These are phyloP conservation scores for Xylophagus ater DNA, from an alignment of 2,888 invertebrate species.

Conservation along the genomic window DNA sequence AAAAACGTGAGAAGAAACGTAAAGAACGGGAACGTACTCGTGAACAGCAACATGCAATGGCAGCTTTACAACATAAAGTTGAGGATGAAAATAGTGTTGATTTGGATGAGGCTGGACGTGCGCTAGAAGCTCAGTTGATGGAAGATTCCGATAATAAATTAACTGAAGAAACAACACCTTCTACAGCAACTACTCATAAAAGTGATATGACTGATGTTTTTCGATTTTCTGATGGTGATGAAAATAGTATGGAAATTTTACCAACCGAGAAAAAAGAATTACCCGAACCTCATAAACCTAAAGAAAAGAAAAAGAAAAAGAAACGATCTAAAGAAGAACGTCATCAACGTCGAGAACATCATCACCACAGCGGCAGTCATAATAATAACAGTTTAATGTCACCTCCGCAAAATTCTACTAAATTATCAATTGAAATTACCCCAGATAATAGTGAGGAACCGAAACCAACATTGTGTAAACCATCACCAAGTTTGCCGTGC, in stretches of 20 bases:
- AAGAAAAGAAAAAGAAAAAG: slow-evolving; percentile 75
- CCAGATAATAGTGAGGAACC: slow-evolving; percentile 29
- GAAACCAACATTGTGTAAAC: slow-evolving; percentile 37
- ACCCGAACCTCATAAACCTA: slow-evolving; percentile 46
- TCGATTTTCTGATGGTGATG: slow-evolving; percentile 49
- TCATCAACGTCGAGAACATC: slow-evolving; percentile 54
- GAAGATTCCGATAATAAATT: slow-evolving; percentile 49
- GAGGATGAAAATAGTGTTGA: slow-evolving; percentile 68
- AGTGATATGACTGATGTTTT: slow-evolving; percentile 46
- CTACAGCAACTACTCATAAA: slow-evolving; percentile 32
- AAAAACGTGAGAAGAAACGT: slow-evolving; percentile 52
- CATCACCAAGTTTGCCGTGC: slow-evolving; percentile 52
- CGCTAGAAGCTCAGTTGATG: slow-evolving; percentile 68
- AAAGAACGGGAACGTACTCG: slow-evolving; percentile 48
- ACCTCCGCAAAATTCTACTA: slow-evolving; percentile 27
- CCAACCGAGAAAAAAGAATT: slow-evolving; percentile 28
- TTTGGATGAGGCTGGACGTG: slow-evolving; percentile 69
- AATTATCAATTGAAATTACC: slow-evolving; percentile 31
- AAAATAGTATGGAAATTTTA: slow-evolving; percentile 42
- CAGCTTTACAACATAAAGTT: slow-evolving; percentile 19
- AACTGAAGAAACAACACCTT: slow-evolving; percentile 35
- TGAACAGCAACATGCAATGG: slow-evolving; percentile 28
- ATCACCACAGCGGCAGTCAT: slow-evolving; percentile 42
- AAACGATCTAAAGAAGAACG: slow-evolving; percentile 73
- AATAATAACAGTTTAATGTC: slow-evolving; percentile 23